Evolutionary conservation across 2,113 vertebrate genomes (phyloP).

Genomic region (Eonycteris spelaea): DNA sequence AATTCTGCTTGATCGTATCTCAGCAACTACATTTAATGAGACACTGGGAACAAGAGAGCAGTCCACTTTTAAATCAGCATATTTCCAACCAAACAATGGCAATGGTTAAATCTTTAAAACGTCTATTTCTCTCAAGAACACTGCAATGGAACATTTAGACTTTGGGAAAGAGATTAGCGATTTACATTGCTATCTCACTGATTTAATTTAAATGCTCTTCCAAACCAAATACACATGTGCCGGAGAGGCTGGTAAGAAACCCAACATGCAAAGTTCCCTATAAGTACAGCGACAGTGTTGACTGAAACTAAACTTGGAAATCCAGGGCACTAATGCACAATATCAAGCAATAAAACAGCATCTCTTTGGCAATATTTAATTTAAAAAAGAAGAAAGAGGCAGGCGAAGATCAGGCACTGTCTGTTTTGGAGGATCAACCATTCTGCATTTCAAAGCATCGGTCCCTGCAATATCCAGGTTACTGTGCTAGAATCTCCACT

Average conservation of each 20-base stretch:
- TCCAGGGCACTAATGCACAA: constrained; percentile 87
- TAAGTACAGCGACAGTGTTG: constrained; percentile 84
- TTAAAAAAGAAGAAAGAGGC: constrained; percentile 87
- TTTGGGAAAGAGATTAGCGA: constrained; percentile 84
- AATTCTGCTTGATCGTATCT: constrained; percentile 68
- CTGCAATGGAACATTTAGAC: constrained; percentile 80
- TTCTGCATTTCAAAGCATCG: constrained; percentile 90
- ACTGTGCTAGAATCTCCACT: constrained; percentile 93
- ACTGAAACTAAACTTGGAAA: constrained; percentile 88
- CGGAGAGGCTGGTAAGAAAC: constrained; percentile 82
- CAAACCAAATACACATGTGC: constrained; percentile 81
- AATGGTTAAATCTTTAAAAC: constrained; percentile 79
- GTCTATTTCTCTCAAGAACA: constrained; percentile 77
- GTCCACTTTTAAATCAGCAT: constrained; percentile 58
- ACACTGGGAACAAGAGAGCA: constrained; percentile 71
- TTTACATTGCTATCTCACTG: constrained; percentile 81
- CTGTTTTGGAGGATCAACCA: constrained; percentile 86
- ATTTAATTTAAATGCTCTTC: constrained; percentile 86
- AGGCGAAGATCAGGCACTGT: constrained; percentile 87
- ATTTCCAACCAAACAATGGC: constrained; percentile 62
- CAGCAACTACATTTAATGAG: constrained; percentile 76
- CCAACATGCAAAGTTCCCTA: constrained; percentile 84
- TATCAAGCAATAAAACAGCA: constrained; percentile 89
- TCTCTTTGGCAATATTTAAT: constrained; percentile 89
- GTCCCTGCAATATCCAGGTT: constrained; percentile 93